Percentiles rank a stretch among this genome's conserved stretches.
Evolutionary conservation across 2,797 vertebrate genomes (phyloP).

Genomic region (Trachurus trachurus): DNA sequence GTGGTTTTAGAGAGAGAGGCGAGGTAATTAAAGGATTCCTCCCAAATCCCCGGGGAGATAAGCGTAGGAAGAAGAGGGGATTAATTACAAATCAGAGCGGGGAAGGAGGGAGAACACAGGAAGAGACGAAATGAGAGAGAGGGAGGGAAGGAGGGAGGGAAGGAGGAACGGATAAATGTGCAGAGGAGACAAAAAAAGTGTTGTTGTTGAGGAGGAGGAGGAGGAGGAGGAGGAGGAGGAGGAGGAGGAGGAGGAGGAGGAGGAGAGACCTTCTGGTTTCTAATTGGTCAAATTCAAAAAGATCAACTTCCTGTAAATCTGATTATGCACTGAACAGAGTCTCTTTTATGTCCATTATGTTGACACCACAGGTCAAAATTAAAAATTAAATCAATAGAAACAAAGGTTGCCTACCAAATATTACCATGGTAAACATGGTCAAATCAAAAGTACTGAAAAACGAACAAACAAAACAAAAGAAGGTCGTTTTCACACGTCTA

Average conservation of each 20-base stretch:
- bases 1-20: slow-evolving; percentile 18
- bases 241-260: neutral
- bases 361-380: too few species aligned
- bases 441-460: too few species aligned
- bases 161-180: neutral
- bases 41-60: slow-evolving; percentile 43
- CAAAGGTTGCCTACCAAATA: too few species aligned
- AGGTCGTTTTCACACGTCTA: too few species aligned
- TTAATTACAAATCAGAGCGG: slow-evolving; percentile 49
- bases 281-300: too few species aligned
- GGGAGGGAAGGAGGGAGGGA: neutral
- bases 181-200: neutral
- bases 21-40: slow-evolving; percentile 60
- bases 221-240: neutral
- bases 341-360: too few species aligned
- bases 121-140: slow-evolving; percentile 12
- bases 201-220: too few species aligned
- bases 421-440: too few species aligned
- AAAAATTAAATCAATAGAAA: too few species aligned
- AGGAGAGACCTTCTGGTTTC: neutral
- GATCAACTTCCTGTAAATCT: too few species aligned
- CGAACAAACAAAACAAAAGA: too few species aligned
- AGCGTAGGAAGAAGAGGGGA: slow-evolving; percentile 39
- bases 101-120: slow-evolving; percentile 8
- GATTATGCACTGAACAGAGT: too few species aligned